Conservation (phyloP, 2,113 vertebrate species). For the Tyto alba region DNA sequence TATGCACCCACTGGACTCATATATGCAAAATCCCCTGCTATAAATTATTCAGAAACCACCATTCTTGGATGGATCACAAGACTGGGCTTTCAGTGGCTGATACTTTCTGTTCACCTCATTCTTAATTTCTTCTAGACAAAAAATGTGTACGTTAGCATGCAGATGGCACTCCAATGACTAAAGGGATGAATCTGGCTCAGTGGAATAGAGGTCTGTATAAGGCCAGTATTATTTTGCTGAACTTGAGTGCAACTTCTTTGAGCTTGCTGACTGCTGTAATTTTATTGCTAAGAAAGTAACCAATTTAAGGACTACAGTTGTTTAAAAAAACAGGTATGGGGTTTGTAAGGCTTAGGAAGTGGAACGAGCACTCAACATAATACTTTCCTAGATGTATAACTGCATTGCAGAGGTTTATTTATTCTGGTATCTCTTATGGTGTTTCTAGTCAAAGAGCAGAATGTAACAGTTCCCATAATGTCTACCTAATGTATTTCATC, state of each 20-base stretch:
- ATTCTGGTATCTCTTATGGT: neutral
- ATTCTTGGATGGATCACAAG: neutral
- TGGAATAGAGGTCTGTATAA: neutral
- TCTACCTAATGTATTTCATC: neutral
- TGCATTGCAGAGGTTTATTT: neutral
- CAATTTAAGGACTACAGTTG: neutral
- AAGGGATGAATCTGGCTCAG: neutral
- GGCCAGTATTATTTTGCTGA: neutral
- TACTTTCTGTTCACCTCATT: neutral
- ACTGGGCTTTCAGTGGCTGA: neutral
- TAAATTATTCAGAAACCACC: neutral
- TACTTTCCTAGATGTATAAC: neutral
- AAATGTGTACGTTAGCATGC: neutral
- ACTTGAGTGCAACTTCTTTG: slow-evolving; percentile 7
- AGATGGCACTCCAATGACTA: neutral
- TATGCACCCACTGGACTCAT: neutral
- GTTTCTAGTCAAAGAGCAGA: neutral
- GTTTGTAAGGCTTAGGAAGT: neutral
- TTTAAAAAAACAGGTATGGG: neutral
- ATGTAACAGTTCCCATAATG: neutral
- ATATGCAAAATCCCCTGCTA: neutral
- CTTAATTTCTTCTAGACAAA: neutral
- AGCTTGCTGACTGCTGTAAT: neutral
- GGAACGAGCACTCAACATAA: neutral
- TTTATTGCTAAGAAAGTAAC: neutral